Evolutionary conservation across 2,797 vertebrate species (phyloP), one percentile per base, ranked within the genome.

Genomic region (Acanthis flammea): DNA sequence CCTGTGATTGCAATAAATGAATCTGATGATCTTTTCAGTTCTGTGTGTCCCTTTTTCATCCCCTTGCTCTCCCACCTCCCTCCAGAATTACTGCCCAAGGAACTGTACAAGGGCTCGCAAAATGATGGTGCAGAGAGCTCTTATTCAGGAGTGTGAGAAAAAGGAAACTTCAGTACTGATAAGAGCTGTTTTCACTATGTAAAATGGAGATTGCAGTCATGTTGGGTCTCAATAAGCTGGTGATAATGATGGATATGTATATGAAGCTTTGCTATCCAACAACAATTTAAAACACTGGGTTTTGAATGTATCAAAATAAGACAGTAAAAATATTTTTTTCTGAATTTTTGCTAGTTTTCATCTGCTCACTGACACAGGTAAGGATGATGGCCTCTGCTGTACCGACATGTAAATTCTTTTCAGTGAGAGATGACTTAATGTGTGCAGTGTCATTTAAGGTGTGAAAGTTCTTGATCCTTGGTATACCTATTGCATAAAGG

Each of bases 21-120:
- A 68, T 8, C 12, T 50, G 45, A 50, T 19, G 70, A 19, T 37
- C 5, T 14, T 65, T 75, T 37, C 25, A 16, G 16, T 72, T 67
- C n/a, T 68, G 5, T 27, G 14, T 21, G 22, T 4, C 12, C 14
- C 0, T 0, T 67, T 53, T 78, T 80, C 25, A 58, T 24, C 4
- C 17, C 4, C 25, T 68, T 37, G 3, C 5, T 12, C 13, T 5
- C 10, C 7, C 10, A 5, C 2, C 7, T 14, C 12, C 0, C 7
- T 14, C 3, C 4, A 42, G 22, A 31, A 45, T 44, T 90, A n/a
- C 10, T 70, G 10, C 10, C 24, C 58, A 30, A 53, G 15, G 31
- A 75, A 33, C 12, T 75, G 25, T 41, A 72, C 4, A 6, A 37
- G 25, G 14, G 7, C 7, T 48, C 78, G 31, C 23, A 78, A 91